Evolutionary conservation across 2,888 invertebrate genomes (phyloP).

Genomic region (Nemapogon koenigi): DNA sequence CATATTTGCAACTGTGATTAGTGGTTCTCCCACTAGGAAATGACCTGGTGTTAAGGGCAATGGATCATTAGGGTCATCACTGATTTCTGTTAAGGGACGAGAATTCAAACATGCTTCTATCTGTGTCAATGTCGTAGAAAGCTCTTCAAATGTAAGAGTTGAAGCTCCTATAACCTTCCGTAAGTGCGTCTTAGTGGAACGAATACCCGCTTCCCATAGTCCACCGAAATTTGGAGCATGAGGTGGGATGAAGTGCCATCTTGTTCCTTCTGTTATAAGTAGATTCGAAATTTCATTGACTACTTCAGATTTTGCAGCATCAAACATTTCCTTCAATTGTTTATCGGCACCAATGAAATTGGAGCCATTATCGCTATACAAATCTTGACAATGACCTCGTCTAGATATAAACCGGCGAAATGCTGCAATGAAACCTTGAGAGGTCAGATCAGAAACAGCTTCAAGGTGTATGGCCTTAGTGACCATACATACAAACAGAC

Average conservation of each 20-base stretch:
- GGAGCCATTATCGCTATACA: constrained; percentile 18
- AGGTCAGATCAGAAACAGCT: constrained; percentile 20
- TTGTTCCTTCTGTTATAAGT: constrained; percentile 13
- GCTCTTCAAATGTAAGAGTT: constrained; percentile 16
- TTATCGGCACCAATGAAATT: constrained; percentile 18
- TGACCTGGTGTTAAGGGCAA: constrained; percentile 17
- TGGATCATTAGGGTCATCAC: constrained; percentile 16
- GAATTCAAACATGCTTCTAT: constrained; percentile 19
- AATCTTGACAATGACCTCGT: constrained; percentile 12
- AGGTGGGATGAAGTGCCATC: constrained; percentile 20
- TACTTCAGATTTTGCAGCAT: not conserved
- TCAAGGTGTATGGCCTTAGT: constrained; percentile 24
- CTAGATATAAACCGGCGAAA: constrained; percentile 18
- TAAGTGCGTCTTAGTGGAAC: constrained; percentile 18
- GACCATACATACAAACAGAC: constrained; percentile 18
- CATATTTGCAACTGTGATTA: constrained; percentile 15
- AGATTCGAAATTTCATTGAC: constrained; percentile 7
- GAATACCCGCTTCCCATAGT: constrained; percentile 19
- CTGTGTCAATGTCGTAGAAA: constrained; percentile 16
- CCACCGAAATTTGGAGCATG: constrained; percentile 18
- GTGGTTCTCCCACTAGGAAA: constrained; percentile 18
- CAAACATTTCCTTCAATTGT: constrained; percentile 6
- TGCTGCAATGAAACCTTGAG: constrained; percentile 21
- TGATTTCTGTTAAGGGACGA: constrained; percentile 13
- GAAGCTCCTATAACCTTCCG: constrained; percentile 12